Percentiles rank a stretch among this genome's conserved stretches.
Evolutionary conservation across 2,888 invertebrate species (phyloP).

Genomic region (Synergus japonicus): DNA sequence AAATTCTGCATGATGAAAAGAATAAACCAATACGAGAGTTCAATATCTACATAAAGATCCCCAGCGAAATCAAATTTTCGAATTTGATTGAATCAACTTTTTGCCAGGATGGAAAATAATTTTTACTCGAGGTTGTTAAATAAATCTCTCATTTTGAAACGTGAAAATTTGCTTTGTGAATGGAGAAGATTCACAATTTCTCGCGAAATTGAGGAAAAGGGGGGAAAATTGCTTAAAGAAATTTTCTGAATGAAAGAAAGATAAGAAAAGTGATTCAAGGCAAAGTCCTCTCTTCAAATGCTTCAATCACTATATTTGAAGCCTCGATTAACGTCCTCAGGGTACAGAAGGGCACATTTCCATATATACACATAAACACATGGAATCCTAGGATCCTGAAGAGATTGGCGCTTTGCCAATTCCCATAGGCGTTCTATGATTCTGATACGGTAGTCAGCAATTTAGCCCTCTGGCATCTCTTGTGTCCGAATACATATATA

Average conservation of each 20-base stretch:
- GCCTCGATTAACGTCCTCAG: neutral
- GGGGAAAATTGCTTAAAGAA: neutral
- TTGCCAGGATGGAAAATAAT: too few species aligned
- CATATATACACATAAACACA: slow-evolving; percentile 59
- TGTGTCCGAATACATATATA: slow-evolving; percentile 16
- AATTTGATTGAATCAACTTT: too few species aligned
- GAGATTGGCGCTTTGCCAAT: slow-evolving; percentile 57
- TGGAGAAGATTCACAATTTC: too few species aligned
- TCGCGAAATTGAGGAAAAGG: neutral
- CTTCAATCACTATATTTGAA: slow-evolving; percentile 2
- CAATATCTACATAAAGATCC: too few species aligned
- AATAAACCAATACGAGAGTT: too few species aligned
- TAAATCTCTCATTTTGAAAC: too few species aligned
- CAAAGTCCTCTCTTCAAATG: neutral
- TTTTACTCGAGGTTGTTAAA: too few species aligned
- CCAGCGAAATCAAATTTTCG: too few species aligned
- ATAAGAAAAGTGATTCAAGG: neutral
- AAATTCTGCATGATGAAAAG: too few species aligned
- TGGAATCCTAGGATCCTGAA: slow-evolving; percentile 52
- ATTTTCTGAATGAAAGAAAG: neutral
- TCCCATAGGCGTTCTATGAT: slow-evolving; percentile 50
- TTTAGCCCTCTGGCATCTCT: slow-evolving; percentile 55
- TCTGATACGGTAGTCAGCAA: slow-evolving; percentile 63
- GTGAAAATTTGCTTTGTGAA: too few species aligned
- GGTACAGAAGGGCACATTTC: slow-evolving; percentile 47